Percentiles rank a stretch among this genome's conserved stretches.
Conservation (phyloP, 1,140 invertebrate genomes). For the Brachionus rubens region DNA sequence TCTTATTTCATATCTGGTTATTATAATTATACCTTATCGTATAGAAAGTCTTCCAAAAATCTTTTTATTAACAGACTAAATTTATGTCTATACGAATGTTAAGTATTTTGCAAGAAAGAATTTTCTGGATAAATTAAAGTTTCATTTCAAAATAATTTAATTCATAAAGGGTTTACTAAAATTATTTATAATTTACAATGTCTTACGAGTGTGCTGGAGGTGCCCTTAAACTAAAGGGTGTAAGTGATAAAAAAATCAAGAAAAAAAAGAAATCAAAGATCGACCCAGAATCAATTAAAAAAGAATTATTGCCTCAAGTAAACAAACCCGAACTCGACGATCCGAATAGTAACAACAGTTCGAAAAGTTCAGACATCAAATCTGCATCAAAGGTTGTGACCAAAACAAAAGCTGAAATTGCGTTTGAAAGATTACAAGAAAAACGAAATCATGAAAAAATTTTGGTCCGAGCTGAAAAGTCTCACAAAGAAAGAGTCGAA, state of each 20-base stretch:
- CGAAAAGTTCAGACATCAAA: not conserved
- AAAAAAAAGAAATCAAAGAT: conserved; percentile 33
- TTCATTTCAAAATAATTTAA: too few species aligned
- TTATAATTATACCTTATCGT: too few species aligned
- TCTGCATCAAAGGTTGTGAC: not conserved
- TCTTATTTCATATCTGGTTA: too few species aligned
- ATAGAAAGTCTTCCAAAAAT: too few species aligned
- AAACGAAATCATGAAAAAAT: conserved; percentile 42
- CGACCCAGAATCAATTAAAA: not conserved
- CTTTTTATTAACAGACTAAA: too few species aligned
- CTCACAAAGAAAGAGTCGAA: conserved; percentile 46
- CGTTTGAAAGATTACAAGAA: conserved; percentile 36
- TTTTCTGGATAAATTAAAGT: too few species aligned
- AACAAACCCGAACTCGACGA: not conserved
- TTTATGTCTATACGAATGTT: too few species aligned
- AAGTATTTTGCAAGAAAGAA: too few species aligned
- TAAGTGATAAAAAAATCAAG: conserved; percentile 9
- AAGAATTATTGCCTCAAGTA: not conserved
- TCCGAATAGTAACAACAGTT: not conserved
- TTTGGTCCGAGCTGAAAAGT: conserved; percentile 36
- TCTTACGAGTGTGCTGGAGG: conserved; percentile 41
- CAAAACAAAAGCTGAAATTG: conserved; percentile 35
- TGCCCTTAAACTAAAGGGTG: conserved; percentile 29
- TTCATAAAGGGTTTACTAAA: too few species aligned
- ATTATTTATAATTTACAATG: not conserved